Percentiles rank a stretch among this genome's conserved stretches.
Conservation (phyloP, 92 coral and sea anemone species). For the Siderastrea radians region DNA sequence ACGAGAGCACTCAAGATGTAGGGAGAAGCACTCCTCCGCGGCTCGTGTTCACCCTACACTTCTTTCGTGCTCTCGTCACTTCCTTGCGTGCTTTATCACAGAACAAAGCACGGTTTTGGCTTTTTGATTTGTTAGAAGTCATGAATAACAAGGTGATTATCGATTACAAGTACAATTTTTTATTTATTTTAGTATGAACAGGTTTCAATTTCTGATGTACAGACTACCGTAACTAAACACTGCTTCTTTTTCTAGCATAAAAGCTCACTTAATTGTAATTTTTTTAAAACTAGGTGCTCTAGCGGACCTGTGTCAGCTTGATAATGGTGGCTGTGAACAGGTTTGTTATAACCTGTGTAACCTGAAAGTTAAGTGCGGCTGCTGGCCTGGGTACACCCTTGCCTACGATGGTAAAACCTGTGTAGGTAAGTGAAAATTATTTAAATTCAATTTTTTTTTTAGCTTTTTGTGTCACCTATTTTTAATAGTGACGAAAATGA, state of each 20-base stretch:
- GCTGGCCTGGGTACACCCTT: conserved; percentile 91
- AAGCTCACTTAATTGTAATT: not conserved
- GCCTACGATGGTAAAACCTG: conserved; percentile 96
- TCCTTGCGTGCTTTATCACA: too few species aligned
- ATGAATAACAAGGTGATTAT: too few species aligned
- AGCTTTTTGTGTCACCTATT: not conserved
- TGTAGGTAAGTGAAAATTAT: conserved; percentile 68
- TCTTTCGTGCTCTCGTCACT: too few species aligned
- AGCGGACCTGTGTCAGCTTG: conserved; percentile 94
- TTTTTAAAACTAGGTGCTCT: conserved; percentile 71
- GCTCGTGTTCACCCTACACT: too few species aligned
- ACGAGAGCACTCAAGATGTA: too few species aligned
- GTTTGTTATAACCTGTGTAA: conserved; percentile 94
- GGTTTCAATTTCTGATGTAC: too few species aligned
- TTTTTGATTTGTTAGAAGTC: too few species aligned
- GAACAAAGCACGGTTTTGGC: too few species aligned
- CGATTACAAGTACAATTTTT: too few species aligned
- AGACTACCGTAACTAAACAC: too few species aligned
- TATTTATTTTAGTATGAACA: too few species aligned
- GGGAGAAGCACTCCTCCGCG: too few species aligned
- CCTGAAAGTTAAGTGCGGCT: conserved; percentile 92
- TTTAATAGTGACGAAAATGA: not conserved
- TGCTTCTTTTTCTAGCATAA: not conserved
- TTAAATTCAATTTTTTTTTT: not conserved
- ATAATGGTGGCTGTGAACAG: conserved; percentile 95